phyloP scores from a whole-genome alignment of 2,797 vertebrate genomes.

The Melanotaenia parkinsoni region DNA sequence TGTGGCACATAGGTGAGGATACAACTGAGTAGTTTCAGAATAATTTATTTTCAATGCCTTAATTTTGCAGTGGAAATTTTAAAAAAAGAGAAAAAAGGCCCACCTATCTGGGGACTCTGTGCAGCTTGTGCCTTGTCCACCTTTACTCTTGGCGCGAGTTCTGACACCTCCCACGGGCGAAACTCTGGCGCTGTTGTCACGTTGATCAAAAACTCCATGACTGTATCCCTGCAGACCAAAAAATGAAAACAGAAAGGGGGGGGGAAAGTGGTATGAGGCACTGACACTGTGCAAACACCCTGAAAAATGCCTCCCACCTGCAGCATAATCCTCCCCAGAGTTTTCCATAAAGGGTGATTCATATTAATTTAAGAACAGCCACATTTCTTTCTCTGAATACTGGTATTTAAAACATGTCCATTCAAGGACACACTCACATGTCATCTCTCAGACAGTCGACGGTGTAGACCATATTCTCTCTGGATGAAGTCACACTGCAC shows the following conservation, averaged over 20 bases:
- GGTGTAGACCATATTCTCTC: slow-evolving; percentile 91
- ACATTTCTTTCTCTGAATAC: background rate
- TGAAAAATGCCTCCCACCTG: background rate
- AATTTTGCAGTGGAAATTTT: background rate
- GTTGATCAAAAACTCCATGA: slow-evolving; percentile 98
- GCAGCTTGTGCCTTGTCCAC: slow-evolving; percentile 87
- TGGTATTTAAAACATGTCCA: background rate
- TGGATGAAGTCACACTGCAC: slow-evolving; percentile 89
- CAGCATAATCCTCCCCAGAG: background rate
- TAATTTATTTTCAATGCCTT: background rate
- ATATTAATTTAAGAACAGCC: background rate
- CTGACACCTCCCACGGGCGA: slow-evolving; percentile 91
- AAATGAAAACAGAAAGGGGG: background rate
- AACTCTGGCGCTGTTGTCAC: slow-evolving; percentile 96
- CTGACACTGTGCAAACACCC: background rate
- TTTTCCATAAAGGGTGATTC: background rate
- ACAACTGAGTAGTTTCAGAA: background rate
- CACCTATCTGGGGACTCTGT: slow-evolving; percentile 88
- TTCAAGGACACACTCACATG: slow-evolving; percentile 84
- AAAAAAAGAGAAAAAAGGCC: background rate
- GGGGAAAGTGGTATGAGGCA: background rate
- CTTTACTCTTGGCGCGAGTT: slow-evolving; percentile 83
- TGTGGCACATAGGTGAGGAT: background rate
- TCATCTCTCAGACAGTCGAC: slow-evolving; percentile 93
- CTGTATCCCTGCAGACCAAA: slow-evolving; percentile 86